phyloP scores from a whole-genome alignment of 2,113 vertebrate genomes.

The Rhynchomys soricoides region DNA sequence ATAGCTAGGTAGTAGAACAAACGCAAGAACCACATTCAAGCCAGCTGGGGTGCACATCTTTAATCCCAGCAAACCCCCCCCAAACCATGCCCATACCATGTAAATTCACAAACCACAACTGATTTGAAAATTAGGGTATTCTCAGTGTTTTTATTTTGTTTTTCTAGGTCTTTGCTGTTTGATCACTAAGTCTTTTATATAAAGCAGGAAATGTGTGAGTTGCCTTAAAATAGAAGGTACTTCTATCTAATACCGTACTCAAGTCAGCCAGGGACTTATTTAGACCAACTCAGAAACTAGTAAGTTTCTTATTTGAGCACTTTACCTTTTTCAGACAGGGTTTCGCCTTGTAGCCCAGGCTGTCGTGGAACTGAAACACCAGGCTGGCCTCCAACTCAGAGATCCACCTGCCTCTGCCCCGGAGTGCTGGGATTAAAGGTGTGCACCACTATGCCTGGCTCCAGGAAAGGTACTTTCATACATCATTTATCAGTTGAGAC shows the following conservation, averaged over 20 bases:
- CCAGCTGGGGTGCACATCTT: background rate
- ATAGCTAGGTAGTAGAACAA: background rate
- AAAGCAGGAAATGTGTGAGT: background rate
- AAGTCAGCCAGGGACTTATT: background rate
- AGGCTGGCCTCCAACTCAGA: background rate
- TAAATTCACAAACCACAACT: background rate
- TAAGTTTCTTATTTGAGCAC: background rate
- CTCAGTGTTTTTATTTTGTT: conserved; percentile 1
- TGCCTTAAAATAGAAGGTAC: background rate
- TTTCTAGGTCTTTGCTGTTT: background rate
- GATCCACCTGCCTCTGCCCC: background rate
- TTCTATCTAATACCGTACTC: background rate
- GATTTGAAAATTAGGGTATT: background rate
- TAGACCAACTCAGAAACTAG: background rate
- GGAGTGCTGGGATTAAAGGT: background rate
- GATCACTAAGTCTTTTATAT: background rate
- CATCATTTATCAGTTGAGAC: background rate
- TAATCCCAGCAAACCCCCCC: background rate
- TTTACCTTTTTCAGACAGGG: background rate
- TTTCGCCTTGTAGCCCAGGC: background rate
- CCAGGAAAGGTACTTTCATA: background rate
- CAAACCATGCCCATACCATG: background rate
- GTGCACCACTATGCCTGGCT: background rate
- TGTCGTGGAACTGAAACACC: background rate
- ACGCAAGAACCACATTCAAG: background rate